phyloP scores from a whole-genome alignment of 1,140 invertebrate species.

The Panulirus ornatus region DNA sequence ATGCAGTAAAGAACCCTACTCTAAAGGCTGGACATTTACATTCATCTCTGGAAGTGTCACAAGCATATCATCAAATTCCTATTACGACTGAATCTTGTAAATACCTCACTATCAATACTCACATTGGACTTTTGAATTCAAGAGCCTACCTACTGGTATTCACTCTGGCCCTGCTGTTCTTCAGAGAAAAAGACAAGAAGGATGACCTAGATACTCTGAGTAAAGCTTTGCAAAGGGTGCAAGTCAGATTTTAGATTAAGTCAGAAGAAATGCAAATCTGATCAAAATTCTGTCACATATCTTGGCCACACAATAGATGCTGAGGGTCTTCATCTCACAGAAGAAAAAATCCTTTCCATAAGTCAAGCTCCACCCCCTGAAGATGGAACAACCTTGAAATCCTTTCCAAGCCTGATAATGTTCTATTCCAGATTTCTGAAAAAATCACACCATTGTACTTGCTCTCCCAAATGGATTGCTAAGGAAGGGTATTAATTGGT shows the following conservation, averaged over 20 bases:
- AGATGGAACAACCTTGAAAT: too few relatives aligned
- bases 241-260: slow-evolving; percentile 5
- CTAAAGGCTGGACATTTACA: neutral
- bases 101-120: neutral
- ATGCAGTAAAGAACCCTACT: slow-evolving; percentile 19
- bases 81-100: slow-evolving; percentile 2
- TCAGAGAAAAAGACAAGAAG: neutral
- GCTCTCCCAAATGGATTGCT: too few relatives aligned
- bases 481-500: too few relatives aligned
- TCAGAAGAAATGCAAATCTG: neutral
- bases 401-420: too few relatives aligned
- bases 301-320: too few relatives aligned
- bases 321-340: too few relatives aligned
- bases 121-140: neutral
- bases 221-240: neutral
- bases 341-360: too few relatives aligned
- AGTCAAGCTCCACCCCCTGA: too few relatives aligned
- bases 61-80: neutral
- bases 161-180: neutral
- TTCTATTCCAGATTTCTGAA: too few relatives aligned
- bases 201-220: too few relatives aligned
- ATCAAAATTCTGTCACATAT: neutral
- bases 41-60: neutral
- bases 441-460: too few relatives aligned
- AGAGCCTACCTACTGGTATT: neutral